Conservation (phyloP, 2,888 invertebrate species). For the Drosophila pseudotakahashii region DNA sequence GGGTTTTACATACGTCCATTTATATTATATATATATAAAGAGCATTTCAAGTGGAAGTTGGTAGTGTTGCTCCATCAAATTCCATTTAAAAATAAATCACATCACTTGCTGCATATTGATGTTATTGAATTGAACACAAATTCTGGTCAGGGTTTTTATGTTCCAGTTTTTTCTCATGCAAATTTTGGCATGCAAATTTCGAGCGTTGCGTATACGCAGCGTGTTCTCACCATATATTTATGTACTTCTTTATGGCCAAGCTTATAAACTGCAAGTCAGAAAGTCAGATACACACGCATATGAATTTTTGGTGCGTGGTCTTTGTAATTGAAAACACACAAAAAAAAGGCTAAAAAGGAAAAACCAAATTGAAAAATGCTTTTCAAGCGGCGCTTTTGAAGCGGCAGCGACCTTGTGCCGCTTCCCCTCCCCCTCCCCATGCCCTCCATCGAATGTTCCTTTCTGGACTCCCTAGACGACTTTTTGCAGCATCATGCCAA, state of each 20-base stretch:
- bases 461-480: constrained; percentile 8
- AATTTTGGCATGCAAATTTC: constrained; percentile 40
- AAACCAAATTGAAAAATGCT: constrained; percentile 64
- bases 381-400: constrained; percentile 61
- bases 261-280: constrained; percentile 61
- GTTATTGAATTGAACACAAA: constrained; percentile 11
- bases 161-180: constrained; percentile 15
- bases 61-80: neutral
- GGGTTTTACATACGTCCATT: constrained; percentile 6
- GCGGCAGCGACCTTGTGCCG: constrained; percentile 59
- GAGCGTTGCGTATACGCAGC: constrained; percentile 58
- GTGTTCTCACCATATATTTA: constrained; percentile 13
- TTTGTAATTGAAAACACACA: constrained; percentile 54
- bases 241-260: constrained; percentile 3
- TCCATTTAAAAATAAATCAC: constrained; percentile 4
- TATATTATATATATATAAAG: neutral
- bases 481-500: constrained; percentile 77
- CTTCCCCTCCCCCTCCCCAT: constrained; percentile 7
- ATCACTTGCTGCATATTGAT: neutral
- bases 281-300: constrained; percentile 51
- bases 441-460: constrained; percentile 5
- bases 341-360: constrained; percentile 24
- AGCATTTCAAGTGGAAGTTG: constrained; percentile 1
- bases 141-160: constrained; percentile 35
- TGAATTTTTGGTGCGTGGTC: constrained; percentile 48